Conservation (phyloP, 2,113 vertebrate species). For the Nothoprocta perdicaria region DNA sequence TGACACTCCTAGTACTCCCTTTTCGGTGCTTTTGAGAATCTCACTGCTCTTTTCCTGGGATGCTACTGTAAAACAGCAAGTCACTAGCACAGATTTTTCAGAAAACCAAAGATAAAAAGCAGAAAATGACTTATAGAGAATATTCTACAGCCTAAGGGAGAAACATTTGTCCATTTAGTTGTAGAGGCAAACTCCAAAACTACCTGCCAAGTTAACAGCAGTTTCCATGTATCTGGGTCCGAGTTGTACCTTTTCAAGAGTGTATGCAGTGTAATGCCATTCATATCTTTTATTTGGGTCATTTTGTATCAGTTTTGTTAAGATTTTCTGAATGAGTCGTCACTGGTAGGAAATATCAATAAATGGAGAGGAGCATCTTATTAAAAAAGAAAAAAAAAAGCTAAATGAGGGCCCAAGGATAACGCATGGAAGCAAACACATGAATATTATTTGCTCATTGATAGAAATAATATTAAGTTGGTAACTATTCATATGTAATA, state of each 20-base stretch:
- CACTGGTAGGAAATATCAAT: neutral
- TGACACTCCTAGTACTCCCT: neutral
- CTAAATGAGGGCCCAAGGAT: neutral
- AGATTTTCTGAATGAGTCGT: neutral
- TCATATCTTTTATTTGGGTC: neutral
- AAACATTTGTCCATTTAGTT: neutral
- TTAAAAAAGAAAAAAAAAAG: neutral
- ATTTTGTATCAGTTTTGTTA: neutral
- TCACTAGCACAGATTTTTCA: neutral
- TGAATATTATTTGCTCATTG: neutral
- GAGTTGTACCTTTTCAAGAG: neutral
- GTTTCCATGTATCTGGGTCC: neutral
- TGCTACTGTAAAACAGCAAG: neutral
- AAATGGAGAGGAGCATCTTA: neutral
- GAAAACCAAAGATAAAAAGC: neutral
- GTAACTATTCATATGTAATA: neutral
- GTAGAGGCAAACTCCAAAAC: neutral
- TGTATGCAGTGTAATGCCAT: neutral
- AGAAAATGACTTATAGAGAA: neutral
- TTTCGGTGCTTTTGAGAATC: constrained; percentile 8
- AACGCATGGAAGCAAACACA: neutral
- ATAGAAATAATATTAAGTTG: neutral
- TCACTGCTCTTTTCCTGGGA: neutral
- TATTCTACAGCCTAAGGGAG: neutral
- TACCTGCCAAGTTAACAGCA: neutral